Evolutionary conservation across 2,797 vertebrate species (phyloP).

Genomic region (Onychomys leucogaster): DNA sequence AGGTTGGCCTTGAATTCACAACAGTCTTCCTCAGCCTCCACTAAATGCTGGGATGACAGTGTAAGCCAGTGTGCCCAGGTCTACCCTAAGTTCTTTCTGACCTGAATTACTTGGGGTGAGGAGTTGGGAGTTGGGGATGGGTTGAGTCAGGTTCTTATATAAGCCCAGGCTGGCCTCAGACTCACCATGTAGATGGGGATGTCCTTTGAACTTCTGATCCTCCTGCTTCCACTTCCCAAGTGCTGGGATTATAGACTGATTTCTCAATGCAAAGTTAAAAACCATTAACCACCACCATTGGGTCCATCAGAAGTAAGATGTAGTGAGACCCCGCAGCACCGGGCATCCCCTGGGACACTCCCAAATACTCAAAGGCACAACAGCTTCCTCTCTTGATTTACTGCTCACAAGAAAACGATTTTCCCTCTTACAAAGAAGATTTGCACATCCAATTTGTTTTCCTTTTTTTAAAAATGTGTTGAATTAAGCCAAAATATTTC

Average conservation of each 20-base stretch:
- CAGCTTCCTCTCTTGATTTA: conserved; percentile 53
- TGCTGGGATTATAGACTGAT: not conserved
- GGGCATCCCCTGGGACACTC: not conserved
- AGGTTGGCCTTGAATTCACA: not conserved
- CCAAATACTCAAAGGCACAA: not conserved
- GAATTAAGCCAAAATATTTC: conserved; percentile 59
- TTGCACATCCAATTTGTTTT: conserved; percentile 54
- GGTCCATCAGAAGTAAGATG: not conserved
- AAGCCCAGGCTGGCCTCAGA: not conserved
- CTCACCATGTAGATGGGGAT: not conserved
- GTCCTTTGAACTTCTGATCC: not conserved
- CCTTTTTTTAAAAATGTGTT: conserved; percentile 36
- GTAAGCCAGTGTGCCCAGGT: not conserved
- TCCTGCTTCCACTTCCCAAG: not conserved
- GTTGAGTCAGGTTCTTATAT: not conserved
- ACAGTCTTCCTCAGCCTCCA: not conserved
- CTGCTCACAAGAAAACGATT: conserved; percentile 57
- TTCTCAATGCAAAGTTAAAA: not conserved
- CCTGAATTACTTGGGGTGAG: not conserved
- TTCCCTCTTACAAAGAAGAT: conserved; percentile 60
- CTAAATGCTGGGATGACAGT: not conserved
- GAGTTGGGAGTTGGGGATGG: not conserved
- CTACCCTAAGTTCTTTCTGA: not conserved
- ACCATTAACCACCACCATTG: not conserved
- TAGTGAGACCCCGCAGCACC: not conserved